Conservation (phyloP, 2,797 vertebrate species). For the Gymnocypris eckloni region DNA sequence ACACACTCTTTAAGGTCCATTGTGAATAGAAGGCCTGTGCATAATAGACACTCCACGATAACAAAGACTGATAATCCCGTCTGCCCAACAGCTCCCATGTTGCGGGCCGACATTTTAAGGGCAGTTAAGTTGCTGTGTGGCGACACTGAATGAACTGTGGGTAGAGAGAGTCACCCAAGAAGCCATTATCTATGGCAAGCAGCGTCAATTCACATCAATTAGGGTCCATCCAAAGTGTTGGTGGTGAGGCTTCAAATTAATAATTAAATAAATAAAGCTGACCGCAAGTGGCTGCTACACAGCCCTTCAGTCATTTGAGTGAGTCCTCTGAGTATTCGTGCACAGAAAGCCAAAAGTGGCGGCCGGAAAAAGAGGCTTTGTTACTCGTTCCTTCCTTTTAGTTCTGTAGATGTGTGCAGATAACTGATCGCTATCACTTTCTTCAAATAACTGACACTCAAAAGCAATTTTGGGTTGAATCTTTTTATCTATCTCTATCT, state of each 20-base stretch:
- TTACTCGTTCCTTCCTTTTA: constrained; percentile 44
- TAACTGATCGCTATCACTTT: constrained; percentile 45
- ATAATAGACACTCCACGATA: constrained; percentile 80
- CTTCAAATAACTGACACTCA: not conserved
- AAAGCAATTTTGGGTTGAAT: not conserved
- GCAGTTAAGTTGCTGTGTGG: constrained; percentile 84
- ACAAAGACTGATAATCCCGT: constrained; percentile 83
- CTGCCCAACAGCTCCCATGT: constrained; percentile 75
- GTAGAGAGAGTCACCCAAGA: constrained; percentile 81
- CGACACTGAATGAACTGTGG: constrained; percentile 81
- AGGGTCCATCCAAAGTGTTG: constrained; percentile 85
- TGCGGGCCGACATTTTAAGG: constrained; percentile 77
- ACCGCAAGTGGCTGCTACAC: constrained; percentile 82
- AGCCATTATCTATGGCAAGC: constrained; percentile 83
- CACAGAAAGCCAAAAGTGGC: constrained; percentile 76
- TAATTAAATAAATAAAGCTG: constrained; percentile 85
- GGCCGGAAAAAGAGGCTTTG: constrained; percentile 58
- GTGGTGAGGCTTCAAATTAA: constrained; percentile 85
- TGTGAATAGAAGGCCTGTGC: constrained; percentile 78
- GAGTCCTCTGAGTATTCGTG: constrained; percentile 78
- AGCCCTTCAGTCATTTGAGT: constrained; percentile 83
- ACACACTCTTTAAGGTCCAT: constrained; percentile 79
- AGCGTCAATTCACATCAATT: constrained; percentile 85
- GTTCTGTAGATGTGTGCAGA: constrained; percentile 44
- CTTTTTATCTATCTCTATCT: no score